phyloP scores from a whole-genome alignment of 2,888 invertebrate genomes.

The Frankliniella intonsa region DNA sequence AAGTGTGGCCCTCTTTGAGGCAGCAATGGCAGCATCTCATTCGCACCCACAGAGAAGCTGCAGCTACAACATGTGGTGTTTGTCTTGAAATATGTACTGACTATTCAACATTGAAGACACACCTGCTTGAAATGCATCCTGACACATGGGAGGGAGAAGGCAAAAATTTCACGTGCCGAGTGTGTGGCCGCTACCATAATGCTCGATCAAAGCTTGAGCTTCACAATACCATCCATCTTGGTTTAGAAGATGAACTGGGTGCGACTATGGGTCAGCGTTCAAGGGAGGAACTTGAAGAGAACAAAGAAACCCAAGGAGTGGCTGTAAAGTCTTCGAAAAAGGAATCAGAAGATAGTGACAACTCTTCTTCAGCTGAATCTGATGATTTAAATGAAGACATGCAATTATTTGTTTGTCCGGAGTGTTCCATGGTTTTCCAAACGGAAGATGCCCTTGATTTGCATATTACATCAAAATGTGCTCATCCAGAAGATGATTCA shows the following conservation, averaged over 20 bases:
- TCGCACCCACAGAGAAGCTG: conserved; percentile 54
- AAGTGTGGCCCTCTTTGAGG: conserved; percentile 58
- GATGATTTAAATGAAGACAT: not conserved
- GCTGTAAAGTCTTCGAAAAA: conserved; percentile 28
- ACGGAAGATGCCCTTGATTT: not conserved
- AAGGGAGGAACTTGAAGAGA: conserved; percentile 34
- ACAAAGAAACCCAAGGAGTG: conserved; percentile 32
- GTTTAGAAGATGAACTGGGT: conserved; percentile 37
- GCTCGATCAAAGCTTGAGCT: conserved; percentile 53
- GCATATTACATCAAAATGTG: not conserved
- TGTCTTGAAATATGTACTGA: conserved; percentile 53
- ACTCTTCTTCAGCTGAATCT: not conserved
- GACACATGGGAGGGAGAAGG: conserved; percentile 51
- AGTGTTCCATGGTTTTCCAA: conserved; percentile 4
- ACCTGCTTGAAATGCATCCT: conserved; percentile 50
- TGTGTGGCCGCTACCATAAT: conserved; percentile 55
- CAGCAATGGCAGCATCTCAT: conserved; percentile 58
- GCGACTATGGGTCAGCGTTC: conserved; percentile 33
- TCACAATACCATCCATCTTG: conserved; percentile 55
- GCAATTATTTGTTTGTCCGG: not conserved
- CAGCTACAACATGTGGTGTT: conserved; percentile 57
- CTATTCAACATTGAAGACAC: conserved; percentile 51
- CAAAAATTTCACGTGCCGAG: conserved; percentile 55
- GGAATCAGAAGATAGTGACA: not conserved
- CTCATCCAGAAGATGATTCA: no score